These are phyloP conservation scores for Rhyacichthys aspro DNA, from an alignment of 2,797 vertebrate genomes.

Conservation along the genomic window DNA sequence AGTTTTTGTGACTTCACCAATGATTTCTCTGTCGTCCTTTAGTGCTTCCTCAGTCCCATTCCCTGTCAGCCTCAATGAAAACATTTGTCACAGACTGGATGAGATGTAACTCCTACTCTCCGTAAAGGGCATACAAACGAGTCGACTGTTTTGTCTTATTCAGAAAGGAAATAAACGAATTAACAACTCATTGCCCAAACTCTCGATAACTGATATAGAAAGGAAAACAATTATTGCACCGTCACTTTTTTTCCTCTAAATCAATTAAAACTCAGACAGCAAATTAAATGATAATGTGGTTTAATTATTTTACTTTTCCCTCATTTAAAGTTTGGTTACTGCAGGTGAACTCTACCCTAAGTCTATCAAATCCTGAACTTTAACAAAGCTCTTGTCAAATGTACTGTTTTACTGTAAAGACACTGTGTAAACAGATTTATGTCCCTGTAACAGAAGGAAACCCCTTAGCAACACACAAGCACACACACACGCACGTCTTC, in stretches of 20 bases:
- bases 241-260: too few relatives aligned
- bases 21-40: slow-evolving; percentile 1
- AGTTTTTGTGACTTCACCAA: slow-evolving; percentile 13
- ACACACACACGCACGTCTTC: slow-evolving; percentile 12
- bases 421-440: background rate
- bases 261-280: slow-evolving; percentile 48
- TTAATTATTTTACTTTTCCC: slow-evolving; percentile 37
- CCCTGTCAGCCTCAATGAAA: background rate
- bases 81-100: background rate
- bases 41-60: background rate
- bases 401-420: background rate
- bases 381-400: background rate
- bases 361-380: background rate
- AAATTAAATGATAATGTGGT: slow-evolving; percentile 46
- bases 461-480: background rate
- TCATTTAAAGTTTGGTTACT: slow-evolving; percentile 42
- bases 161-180: too few relatives aligned
- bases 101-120: background rate
- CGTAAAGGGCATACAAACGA: background rate
- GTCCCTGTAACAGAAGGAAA: slow-evolving; percentile 2
- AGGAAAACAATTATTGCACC: background rate
- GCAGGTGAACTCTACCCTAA: too few relatives aligned
- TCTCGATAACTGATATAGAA: background rate
- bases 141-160: background rate
- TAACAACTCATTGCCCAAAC: too few relatives aligned